Evolutionary conservation across 64 coral and sea anemone genomes (phyloP).

Genomic region (Pocillopora verrucosa): DNA sequence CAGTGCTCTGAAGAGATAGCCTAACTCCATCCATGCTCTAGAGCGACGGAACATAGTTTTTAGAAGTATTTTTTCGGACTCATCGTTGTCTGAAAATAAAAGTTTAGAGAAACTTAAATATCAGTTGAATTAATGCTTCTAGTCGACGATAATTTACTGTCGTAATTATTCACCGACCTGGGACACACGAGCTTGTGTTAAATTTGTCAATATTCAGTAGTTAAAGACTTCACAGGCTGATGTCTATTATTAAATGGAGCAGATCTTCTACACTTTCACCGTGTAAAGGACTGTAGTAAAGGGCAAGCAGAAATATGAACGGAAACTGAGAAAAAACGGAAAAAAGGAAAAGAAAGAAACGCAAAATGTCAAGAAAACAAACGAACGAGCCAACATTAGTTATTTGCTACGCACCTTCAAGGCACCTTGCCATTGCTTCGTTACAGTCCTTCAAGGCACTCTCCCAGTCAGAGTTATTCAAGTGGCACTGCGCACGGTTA

Average conservation of each 20-base stretch:
- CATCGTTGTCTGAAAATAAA: constrained; percentile 70
- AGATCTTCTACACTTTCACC: too few relatives aligned
- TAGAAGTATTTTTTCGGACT: constrained; percentile 78
- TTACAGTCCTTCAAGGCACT: constrained; percentile 72
- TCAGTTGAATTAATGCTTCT: neutral
- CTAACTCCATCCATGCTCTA: constrained; percentile 63
- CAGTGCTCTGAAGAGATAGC: constrained; percentile 70
- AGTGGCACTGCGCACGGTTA: constrained; percentile 87
- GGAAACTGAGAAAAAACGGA: neutral
- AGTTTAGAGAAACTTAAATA: neutral
- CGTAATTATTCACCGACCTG: too few relatives aligned
- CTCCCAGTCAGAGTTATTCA: constrained; percentile 74
- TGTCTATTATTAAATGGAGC: too few relatives aligned
- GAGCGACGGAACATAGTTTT: constrained; percentile 89
- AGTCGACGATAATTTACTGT: too few relatives aligned
- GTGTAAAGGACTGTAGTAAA: neutral
- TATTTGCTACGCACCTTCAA: constrained; percentile 55
- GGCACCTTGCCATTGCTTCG: constrained; percentile 86
- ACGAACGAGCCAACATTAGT: too few relatives aligned
- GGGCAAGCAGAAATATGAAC: neutral
- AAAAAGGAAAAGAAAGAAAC: neutral
- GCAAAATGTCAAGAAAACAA: too few relatives aligned
- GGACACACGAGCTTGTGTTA: too few relatives aligned
- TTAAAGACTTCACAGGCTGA: too few relatives aligned
- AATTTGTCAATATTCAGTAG: too few relatives aligned